These are phyloP conservation scores for Drosophila greeni DNA, from an alignment of 2,888 invertebrate genomes.

Conservation along the genomic window DNA sequence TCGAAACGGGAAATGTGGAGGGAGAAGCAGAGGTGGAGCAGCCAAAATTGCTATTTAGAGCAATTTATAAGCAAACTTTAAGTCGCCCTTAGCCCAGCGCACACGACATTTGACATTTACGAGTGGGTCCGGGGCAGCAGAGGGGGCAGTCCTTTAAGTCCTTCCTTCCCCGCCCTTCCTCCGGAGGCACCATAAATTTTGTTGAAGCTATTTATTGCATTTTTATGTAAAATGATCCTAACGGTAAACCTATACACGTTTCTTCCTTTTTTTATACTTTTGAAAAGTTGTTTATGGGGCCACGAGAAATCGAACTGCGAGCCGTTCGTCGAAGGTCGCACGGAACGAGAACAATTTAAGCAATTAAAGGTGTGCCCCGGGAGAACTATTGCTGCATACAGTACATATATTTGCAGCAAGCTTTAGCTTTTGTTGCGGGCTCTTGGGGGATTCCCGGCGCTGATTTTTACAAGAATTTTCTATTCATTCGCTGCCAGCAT, in stretches of 20 bases:
- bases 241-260: slow-evolving; percentile 55
- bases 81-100: slow-evolving; percentile 51
- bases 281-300: slow-evolving; percentile 67
- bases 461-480: slow-evolving; percentile 34
- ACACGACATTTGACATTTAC: slow-evolving; percentile 68
- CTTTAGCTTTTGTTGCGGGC: background rate
- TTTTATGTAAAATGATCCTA: slow-evolving; percentile 72
- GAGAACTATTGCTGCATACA: background rate
- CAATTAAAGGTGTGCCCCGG: slow-evolving; percentile 36
- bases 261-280: slow-evolving; percentile 34
- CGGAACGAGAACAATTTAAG: slow-evolving; percentile 31
- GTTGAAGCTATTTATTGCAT: slow-evolving; percentile 70
- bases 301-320: slow-evolving; percentile 32
- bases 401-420: background rate
- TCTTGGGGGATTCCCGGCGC: slow-evolving; percentile 10
- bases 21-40: slow-evolving; percentile 21
- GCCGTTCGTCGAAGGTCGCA: slow-evolving; percentile 2
- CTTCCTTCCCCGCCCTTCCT: slow-evolving; percentile 24
- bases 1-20: slow-evolving; percentile 1
- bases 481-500: slow-evolving; percentile 29
- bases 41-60: slow-evolving; percentile 68
- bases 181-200: slow-evolving; percentile 54
- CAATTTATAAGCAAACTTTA: slow-evolving; percentile 74
- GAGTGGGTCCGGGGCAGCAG: slow-evolving; percentile 46
- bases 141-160: slow-evolving; percentile 30